Evolutionary conservation across 2,113 vertebrate species (phyloP).

Genomic region (Ia io): DNA sequence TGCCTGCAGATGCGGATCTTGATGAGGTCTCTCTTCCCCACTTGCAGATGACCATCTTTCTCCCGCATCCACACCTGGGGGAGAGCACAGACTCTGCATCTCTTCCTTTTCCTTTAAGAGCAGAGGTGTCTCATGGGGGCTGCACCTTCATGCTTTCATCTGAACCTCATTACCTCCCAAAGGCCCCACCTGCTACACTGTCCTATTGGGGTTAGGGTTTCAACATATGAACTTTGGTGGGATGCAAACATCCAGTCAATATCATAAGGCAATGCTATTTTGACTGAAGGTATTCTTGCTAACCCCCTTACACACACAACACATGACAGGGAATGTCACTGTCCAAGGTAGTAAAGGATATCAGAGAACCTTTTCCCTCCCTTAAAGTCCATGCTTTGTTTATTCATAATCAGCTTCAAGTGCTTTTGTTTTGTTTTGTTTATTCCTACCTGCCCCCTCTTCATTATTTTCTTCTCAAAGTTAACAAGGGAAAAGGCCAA

Average conservation of each 20-base stretch:
- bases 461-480: not conserved
- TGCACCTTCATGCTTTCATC: fast-evolving
- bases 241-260: not conserved
- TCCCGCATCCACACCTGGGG: not conserved
- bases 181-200: too few species aligned
- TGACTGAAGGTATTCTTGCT: not conserved
- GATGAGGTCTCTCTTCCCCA: fast-evolving
- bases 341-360: not conserved
- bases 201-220: not conserved
- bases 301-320: fast-evolving
- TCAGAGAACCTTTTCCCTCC: not conserved
- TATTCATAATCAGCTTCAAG: not conserved
- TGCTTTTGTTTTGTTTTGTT: not conserved
- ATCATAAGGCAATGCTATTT: not conserved
- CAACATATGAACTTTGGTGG: not conserved
- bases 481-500: not conserved
- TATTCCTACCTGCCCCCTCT: fast-evolving
- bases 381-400: not conserved
- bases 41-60: fast-evolving
- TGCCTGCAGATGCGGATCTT: not conserved
- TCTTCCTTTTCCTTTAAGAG: not conserved
- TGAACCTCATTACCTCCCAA: not conserved
- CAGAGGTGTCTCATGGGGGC: not conserved
- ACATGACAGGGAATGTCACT: not conserved
- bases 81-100: too few species aligned